Evolutionary conservation across 2,888 invertebrate species (phyloP), one percentile per base, ranked within the genome.

Genomic region (Ophraella communa): DNA sequence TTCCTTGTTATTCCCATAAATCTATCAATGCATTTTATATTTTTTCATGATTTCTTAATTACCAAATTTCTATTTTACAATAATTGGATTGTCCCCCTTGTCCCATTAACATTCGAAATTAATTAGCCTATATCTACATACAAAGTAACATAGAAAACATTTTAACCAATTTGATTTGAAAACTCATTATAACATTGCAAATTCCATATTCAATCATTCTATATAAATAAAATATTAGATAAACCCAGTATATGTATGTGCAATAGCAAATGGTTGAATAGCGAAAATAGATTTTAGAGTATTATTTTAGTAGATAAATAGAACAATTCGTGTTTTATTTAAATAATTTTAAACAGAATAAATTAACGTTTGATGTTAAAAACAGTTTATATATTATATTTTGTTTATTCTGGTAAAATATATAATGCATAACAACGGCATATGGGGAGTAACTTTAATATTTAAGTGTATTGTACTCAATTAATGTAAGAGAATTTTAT

Each of bases 171-270:
- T 51, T 14, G 17, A 27, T 51, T 27, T 17, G 27, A 27, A 51
- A 51, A 27, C 49, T 51, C 49, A 27, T 51, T 51, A 51, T 51
- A 17, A 51, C 49, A 51, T 51, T 51, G 49, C 49, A 51, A 51
- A 27, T 51, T 51, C 27, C 49, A 51, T 51, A 51, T 51, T 51
- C 49, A 51, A 51, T 51, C 49, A 51, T 51, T 51, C 24, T 24
- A 51, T 27, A 27, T 51, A 51, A 51, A 51, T 51, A 51, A 51
- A 51, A 51, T 51, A 51, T 51, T 24, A 27, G 27, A 51, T 51
- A 51, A 51, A 24, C 49, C 27, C 24, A 51, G 14, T 51, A 27
- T 51, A 51, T 51, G 49, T 27, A 51, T 51, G 7, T 51, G 23
- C 27, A 51, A 51, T 47, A 23, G 47, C 47, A 47, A 47, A 47